Percentiles rank a stretch among this genome's conserved stretches.
phyloP scores from a whole-genome alignment of 2,888 invertebrate species.

The Thysanoteuthis rhombus region DNA sequence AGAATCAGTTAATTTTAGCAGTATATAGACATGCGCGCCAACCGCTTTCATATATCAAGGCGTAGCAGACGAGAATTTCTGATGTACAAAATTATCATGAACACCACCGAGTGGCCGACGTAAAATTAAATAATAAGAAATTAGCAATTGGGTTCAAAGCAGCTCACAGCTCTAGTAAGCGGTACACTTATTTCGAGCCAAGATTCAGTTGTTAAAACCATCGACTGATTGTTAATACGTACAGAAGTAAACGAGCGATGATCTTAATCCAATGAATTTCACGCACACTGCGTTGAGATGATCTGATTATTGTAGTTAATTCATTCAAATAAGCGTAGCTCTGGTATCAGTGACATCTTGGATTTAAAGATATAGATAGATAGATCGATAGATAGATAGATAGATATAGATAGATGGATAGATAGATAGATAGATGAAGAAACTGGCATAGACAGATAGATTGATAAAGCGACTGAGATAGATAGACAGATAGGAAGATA shows the following conservation, averaged over 20 bases:
- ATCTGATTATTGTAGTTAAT: neutral
- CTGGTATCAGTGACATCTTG: neutral
- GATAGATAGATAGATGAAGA: neutral
- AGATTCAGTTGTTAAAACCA: neutral
- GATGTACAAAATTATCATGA: neutral
- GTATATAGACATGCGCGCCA: too few species aligned
- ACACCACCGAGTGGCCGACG: neutral
- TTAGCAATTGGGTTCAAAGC: neutral
- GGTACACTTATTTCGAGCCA: neutral
- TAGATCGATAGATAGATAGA: neutral
- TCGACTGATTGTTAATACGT: neutral
- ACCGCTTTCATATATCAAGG: too few species aligned
- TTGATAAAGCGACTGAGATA: neutral
- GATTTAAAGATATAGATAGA: neutral
- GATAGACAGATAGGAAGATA: too few species aligned
- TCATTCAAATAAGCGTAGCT: neutral
- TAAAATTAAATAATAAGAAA: neutral
- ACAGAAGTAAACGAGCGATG: neutral
- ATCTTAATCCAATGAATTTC: neutral
- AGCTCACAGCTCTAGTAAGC: neutral
- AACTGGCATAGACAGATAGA: neutral
- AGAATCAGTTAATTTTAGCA: too few species aligned
- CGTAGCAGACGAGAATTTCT: neutral
- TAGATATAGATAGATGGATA: neutral
- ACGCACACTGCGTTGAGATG: neutral